Percentiles rank a stretch among this genome's conserved stretches.
Evolutionary conservation across 2,113 vertebrate species (phyloP).

Genomic region (Anas platyrhynchos): DNA sequence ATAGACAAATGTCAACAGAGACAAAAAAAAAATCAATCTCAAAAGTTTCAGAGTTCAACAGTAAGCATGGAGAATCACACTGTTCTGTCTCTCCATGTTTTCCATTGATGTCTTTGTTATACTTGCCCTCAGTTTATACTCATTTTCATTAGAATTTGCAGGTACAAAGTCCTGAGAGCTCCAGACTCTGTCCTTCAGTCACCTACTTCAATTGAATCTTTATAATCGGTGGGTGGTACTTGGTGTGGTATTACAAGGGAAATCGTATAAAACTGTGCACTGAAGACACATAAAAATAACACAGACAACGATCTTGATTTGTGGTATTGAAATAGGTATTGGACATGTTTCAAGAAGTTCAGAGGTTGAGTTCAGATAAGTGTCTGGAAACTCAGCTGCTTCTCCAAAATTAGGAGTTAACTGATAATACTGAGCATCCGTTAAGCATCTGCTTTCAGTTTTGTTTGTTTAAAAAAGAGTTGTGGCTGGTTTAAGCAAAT

Average conservation of each 20-base stretch:
- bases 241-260: not conserved
- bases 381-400: not conserved
- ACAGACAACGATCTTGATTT: constrained; percentile 1
- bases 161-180: not conserved
- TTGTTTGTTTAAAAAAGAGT: constrained; percentile 39
- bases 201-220: not conserved
- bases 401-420: constrained; percentile 50
- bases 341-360: constrained; percentile 18
- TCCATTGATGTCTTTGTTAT: not conserved
- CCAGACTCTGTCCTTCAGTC: not conserved
- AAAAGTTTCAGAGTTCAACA: not conserved
- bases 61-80: not conserved
- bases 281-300: not conserved
- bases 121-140: not conserved
- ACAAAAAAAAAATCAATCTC: no score
- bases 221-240: not conserved
- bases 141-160: not conserved
- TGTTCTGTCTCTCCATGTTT: not conserved
- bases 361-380: constrained; percentile 29
- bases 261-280: not conserved
- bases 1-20: not conserved
- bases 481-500: constrained; percentile 48
- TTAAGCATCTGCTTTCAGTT: constrained; percentile 55
- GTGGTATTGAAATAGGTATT: not conserved
- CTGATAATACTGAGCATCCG: constrained; percentile 11